A percentile compares a stretch with the other conserved stretches of the same genome.
Evolutionary conservation across 2,888 invertebrate genomes (phyloP).

Genomic region (Clostera curtula): DNA sequence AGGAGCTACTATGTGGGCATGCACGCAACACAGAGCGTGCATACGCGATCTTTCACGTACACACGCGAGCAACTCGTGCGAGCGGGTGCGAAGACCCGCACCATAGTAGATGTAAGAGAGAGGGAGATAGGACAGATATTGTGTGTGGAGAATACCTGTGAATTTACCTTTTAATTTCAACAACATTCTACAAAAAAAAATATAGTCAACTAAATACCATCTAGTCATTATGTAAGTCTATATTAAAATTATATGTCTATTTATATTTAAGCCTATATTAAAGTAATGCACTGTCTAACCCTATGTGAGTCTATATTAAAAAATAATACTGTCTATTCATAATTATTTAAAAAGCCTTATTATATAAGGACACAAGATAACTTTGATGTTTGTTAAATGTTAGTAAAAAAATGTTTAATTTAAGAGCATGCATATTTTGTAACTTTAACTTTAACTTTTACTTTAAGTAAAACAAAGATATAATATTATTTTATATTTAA

Average conservation of each 20-base stretch:
- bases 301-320: neutral
- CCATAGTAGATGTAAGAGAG: slow-evolving; percentile 38
- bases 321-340: too few species aligned
- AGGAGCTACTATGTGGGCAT: slow-evolving; percentile 35
- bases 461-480: too few species aligned
- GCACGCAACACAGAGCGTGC: slow-evolving; percentile 22
- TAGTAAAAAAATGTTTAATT: too few species aligned
- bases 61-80: slow-evolving; percentile 5
- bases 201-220: too few species aligned
- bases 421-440: too few species aligned
- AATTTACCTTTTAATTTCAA: neutral
- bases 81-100: slow-evolving; percentile 20
- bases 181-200: too few species aligned
- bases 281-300: neutral
- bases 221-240: too few species aligned
- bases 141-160: slow-evolving; percentile 36
- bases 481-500: too few species aligned
- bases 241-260: neutral
- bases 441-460: too few species aligned
- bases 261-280: neutral
- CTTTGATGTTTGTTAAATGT: too few species aligned
- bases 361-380: too few species aligned
- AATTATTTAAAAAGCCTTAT: too few species aligned
- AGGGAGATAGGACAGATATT: slow-evolving; percentile 31
- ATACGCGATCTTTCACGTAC: slow-evolving; percentile 14